Base-by-base conservation (phyloP, 2,113 vertebrate species). In the Dendropsophus ebraccatus region DNA sequence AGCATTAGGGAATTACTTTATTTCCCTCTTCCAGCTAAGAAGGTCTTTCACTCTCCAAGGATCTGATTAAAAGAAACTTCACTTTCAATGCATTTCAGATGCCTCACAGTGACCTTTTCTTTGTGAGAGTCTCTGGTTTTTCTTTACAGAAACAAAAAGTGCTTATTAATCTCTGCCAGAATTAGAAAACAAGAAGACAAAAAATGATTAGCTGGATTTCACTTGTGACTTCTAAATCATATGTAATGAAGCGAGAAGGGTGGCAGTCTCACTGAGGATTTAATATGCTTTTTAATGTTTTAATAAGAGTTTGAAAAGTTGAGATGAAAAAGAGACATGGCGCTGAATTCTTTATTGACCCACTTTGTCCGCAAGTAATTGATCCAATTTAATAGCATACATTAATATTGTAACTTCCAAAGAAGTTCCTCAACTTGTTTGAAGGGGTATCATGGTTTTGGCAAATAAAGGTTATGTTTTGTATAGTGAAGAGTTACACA, bases 11-110 rank as follows among this genome's bases (percentile, higher is more conserved):
- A 81, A 45, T 81, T 56, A 35, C 81, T 87, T 81, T 79, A 28
- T 72, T 0, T 0, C 87, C 83, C 87, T 89, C 90, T 90, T 87
- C 86, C 87, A 90, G 89, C 89, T 88, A 84, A n/a, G 88, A 87
- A 89, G 84, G 79, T 89, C 81, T 92, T 89, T 90, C 84, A 88
- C 88, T 84, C 81, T 88, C 86, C 58, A 41, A 89, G 88, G 90
- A 90, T 87, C 87, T 88, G 90, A 89, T 90, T 87, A 47, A 89
- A 92, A 85, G 81, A 89, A 91, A 76, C 89, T 89, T 90, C 78
- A 23, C 88, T 89, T 87, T 72, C 89, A 92, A 60, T 45, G 50
- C 41, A 0, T 88, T 88, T 88, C 84, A 84, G 89, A 89, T 89
- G 78, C 80, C 89, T 89, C 87, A 60, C 77, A 88, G 82, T 89